A percentile compares a stretch with the other conserved stretches of the same genome.
These are phyloP conservation scores for Enoplosus armatus DNA, from an alignment of 2,797 vertebrate genomes.

Conservation along the genomic window DNA sequence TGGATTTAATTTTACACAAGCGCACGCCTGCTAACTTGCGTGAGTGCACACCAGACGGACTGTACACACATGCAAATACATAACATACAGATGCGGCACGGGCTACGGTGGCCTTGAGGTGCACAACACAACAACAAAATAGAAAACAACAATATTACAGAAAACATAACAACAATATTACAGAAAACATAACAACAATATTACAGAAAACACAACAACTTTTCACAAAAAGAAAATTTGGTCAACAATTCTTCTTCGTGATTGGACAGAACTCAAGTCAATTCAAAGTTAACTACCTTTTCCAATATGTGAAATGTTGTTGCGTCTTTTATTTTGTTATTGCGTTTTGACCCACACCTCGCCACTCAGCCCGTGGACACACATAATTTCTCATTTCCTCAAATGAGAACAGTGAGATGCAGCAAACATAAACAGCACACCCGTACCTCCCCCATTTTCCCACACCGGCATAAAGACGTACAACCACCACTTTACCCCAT, in stretches of 20 bases:
- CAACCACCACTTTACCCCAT: conserved; percentile 46
- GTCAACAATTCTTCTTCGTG: too few relatives aligned
- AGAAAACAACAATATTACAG: not conserved
- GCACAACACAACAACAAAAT: not conserved
- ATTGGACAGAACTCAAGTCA: too few relatives aligned
- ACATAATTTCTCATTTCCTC: conserved; percentile 52
- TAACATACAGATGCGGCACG: conserved; percentile 13
- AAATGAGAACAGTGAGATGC: conserved; percentile 54
- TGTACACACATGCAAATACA: conserved; percentile 34
- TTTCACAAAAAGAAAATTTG: too few relatives aligned
- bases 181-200: not conserved
- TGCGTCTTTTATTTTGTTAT: too few relatives aligned
- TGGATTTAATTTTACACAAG: conserved; percentile 80
- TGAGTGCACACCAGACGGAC: conserved; percentile 45
- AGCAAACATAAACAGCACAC: conserved; percentile 59
- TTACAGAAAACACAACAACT: not conserved
- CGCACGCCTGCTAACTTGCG: conserved; percentile 48
- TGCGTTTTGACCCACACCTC: conserved; percentile 40
- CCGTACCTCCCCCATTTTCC: conserved; percentile 43
- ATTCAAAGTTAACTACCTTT: too few relatives aligned
- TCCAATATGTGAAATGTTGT: too few relatives aligned
- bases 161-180: too few relatives aligned
- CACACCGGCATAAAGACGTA: conserved; percentile 36
- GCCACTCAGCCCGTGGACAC: conserved; percentile 6
- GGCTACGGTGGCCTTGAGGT: not conserved